phyloP scores from a whole-genome alignment of 2,888 invertebrate species.

The Rhopalosiphum nymphaeae region DNA sequence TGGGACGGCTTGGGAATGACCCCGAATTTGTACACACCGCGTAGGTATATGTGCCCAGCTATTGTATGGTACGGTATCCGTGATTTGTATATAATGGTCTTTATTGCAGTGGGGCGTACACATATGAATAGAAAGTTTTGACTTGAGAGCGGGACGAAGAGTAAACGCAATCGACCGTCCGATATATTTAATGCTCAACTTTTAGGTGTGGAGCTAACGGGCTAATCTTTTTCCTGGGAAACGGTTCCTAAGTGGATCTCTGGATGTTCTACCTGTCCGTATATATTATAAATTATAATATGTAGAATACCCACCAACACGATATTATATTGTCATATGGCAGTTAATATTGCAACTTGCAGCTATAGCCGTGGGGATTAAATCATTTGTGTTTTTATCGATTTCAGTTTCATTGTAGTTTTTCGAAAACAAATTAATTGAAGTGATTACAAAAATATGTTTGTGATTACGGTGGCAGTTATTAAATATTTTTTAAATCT shows the following conservation, averaged over 20 bases:
- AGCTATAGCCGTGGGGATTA: neutral
- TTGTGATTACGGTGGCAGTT: no score
- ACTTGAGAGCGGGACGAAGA: neutral
- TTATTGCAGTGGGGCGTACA: neutral
- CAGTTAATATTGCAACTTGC: neutral
- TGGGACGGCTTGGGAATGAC: neutral
- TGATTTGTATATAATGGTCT: constrained; percentile 2
- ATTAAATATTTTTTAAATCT: no score
- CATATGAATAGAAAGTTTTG: neutral
- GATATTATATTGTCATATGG: neutral
- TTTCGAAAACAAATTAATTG: neutral
- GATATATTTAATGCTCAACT: neutral
- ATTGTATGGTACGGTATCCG: neutral
- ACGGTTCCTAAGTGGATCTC: neutral
- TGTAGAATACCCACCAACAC: neutral
- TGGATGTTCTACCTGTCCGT: neutral
- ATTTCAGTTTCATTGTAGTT: neutral
- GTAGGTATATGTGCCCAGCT: neutral
- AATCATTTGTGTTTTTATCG: neutral
- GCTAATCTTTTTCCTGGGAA: neutral
- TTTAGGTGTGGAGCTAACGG: neutral
- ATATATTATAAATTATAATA: neutral
- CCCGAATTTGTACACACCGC: neutral
- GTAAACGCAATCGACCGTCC: neutral
- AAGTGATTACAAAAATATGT: neutral